Conservation (phyloP, 2,113 vertebrate genomes). For the Tinamus guttatus region DNA sequence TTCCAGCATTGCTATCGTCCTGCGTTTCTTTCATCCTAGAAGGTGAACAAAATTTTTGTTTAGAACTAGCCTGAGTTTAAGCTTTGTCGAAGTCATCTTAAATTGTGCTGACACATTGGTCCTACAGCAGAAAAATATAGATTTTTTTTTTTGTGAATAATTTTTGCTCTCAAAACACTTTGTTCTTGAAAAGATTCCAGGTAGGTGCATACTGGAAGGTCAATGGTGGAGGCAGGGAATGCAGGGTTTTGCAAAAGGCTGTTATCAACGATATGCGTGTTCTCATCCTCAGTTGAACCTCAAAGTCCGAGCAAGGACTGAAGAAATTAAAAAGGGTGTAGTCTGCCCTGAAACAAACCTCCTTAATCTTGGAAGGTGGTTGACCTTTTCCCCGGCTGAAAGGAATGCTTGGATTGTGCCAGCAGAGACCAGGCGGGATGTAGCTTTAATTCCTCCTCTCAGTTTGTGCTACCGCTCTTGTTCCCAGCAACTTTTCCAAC, state of each 20-base stretch:
- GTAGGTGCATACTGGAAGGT: background rate
- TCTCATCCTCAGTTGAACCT: background rate
- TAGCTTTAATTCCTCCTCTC: background rate
- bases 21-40: background rate
- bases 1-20: background rate
- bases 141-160: background rate
- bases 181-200: background rate
- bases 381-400: background rate
- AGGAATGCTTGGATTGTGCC: background rate
- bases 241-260: conserved; percentile 7
- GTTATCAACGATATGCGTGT: background rate
- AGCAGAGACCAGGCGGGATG: background rate
- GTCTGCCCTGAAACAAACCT: background rate
- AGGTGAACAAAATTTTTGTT: background rate
- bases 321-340: background rate
- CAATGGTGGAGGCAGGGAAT: background rate
- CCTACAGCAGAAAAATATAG: background rate
- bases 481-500: background rate
- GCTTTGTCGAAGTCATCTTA: background rate
- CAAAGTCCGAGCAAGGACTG: background rate
- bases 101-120: background rate
- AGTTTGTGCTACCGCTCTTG: background rate
- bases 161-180: background rate
- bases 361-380: background rate
- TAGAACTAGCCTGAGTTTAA: background rate